Conservation (phyloP, 2,797 vertebrate species). For the Heteromormyrus szaboi region DNA sequence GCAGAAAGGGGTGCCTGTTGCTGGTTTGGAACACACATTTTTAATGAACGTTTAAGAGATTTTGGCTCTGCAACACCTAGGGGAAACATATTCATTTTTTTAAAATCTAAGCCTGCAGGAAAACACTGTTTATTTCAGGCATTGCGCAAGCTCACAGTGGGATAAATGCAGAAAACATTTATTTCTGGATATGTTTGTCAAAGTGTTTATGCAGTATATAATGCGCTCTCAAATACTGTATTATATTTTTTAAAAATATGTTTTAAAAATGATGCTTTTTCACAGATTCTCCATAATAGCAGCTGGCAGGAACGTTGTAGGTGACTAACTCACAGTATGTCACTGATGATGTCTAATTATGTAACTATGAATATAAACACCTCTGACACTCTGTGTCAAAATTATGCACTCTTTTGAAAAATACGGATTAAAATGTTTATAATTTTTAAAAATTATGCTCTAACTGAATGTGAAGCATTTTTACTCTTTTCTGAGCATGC, state of each 20-base stretch:
- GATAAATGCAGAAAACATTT: background rate
- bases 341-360: background rate
- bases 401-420: background rate
- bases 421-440: background rate
- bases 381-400: background rate
- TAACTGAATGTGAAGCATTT: background rate
- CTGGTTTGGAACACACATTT: background rate
- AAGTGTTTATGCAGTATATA: background rate
- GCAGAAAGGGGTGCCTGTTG: background rate
- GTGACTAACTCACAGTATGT: background rate
- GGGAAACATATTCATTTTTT: background rate
- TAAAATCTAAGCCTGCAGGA: background rate
- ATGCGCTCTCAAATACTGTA: background rate
- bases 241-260: background rate
- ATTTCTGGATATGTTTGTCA: background rate
- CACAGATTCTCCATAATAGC: background rate
- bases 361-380: background rate
- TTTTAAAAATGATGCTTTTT: background rate
- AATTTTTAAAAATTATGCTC: background rate
- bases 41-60: background rate
- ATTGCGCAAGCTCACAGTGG: background rate
- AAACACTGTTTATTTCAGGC: background rate
- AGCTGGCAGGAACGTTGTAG: background rate
- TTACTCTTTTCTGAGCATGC: background rate
- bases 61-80: background rate